Percentiles rank a stretch among this genome's conserved stretches.
These are phyloP conservation scores for Patella vulgata DNA, from an alignment of 1,140 invertebrate species.

Conservation along the genomic window DNA sequence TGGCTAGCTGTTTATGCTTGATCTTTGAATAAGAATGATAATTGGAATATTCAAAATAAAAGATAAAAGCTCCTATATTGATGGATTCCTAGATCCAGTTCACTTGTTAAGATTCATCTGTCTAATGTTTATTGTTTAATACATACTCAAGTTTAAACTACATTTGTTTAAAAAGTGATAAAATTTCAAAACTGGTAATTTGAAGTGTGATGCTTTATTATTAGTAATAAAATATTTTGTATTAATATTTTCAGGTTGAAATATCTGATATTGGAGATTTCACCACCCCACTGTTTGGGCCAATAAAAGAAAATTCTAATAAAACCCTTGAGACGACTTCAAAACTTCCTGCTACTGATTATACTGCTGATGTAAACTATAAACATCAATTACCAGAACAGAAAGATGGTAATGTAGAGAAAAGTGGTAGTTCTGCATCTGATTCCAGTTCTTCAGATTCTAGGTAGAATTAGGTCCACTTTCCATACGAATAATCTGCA, in stretches of 20 bases:
- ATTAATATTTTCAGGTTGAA: conserved; percentile 21
- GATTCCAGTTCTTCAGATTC: conserved; percentile 9
- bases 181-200: too few relatives aligned
- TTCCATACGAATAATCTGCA: too few relatives aligned
- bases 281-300: conserved; percentile 36
- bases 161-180: too few relatives aligned
- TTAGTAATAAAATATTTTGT: neutral
- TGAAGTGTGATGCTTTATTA: too few relatives aligned
- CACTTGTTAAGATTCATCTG: too few relatives aligned
- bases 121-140: too few relatives aligned
- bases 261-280: conserved; percentile 32
- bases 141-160: too few relatives aligned
- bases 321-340: conserved; percentile 16
- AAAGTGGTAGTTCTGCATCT: conserved; percentile 11
- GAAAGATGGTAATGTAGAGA: conserved; percentile 1
- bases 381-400: conserved; percentile 2
- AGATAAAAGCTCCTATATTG: too few relatives aligned
- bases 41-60: too few relatives aligned
- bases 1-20: too few relatives aligned
- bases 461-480: conserved; percentile 10
- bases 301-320: conserved; percentile 8
- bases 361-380: neutral
- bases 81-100: too few relatives aligned
- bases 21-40: too few relatives aligned
- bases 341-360: conserved; percentile 15